Conservation (phyloP, 2,797 vertebrate species). For the Anniella stebbinsi region DNA sequence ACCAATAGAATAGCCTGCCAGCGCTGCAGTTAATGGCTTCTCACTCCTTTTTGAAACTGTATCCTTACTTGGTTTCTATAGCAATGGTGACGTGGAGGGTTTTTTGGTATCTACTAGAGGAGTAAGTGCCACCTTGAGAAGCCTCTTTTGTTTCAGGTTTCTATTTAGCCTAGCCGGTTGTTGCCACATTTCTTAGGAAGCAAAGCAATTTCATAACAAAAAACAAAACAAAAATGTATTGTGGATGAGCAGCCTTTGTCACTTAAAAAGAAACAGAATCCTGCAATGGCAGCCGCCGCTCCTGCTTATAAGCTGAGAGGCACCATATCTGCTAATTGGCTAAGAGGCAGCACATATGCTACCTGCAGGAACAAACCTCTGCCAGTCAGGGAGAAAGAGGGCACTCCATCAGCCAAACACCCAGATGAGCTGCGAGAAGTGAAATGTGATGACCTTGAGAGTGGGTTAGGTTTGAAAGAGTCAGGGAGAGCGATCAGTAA, state of each 20-base stretch:
- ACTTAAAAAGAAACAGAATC: not conserved
- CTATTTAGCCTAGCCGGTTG: conserved; percentile 13
- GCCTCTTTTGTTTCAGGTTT: conserved; percentile 36
- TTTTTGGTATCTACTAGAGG: conserved; percentile 20
- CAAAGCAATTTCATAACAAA: conserved; percentile 14
- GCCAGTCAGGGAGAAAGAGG: not conserved
- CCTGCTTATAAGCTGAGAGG: not conserved
- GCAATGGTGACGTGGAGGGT: conserved; percentile 71
- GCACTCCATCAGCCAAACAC: not conserved
- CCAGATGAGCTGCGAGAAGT: not conserved
- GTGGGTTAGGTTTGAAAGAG: not conserved
- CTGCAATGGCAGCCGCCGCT: not conserved
- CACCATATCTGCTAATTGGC: not conserved
- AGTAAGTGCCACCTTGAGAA: not conserved
- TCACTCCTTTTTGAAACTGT: conserved; percentile 73
- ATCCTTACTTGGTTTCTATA: conserved; percentile 77
- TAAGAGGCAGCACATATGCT: not conserved
- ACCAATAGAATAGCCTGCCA: conserved; percentile 63
- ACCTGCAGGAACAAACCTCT: not conserved
- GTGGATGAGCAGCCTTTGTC: not conserved
- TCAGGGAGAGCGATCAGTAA: not conserved
- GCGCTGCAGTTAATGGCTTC: conserved; percentile 65
- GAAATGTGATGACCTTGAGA: not conserved
- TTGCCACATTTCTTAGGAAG: not conserved
- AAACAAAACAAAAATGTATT: not conserved